Evolutionary conservation across 2,797 vertebrate genomes (phyloP).

Genomic region (Ataeniobius toweri): DNA sequence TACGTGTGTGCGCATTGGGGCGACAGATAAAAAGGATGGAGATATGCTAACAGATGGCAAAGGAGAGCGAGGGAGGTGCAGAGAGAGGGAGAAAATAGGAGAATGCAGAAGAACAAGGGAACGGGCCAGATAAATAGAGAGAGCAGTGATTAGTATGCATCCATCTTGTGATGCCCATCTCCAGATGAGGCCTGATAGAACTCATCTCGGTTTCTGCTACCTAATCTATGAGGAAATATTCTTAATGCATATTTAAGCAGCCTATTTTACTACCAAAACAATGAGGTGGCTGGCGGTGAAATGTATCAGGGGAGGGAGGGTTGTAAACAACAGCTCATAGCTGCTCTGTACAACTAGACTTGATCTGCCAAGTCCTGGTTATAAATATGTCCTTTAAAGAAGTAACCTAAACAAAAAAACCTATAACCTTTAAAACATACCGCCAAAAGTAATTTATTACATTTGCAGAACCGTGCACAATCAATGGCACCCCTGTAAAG

Average conservation of each 20-base stretch:
- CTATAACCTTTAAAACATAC: conserved; percentile 5
- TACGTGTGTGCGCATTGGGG: conserved; percentile 21
- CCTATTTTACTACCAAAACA: conserved; percentile 56
- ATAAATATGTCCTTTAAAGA: conserved; percentile 5
- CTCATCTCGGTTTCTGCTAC: conserved; percentile 25
- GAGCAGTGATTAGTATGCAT: conserved; percentile 57
- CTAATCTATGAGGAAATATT: conserved; percentile 48
- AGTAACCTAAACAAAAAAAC: conserved; percentile 8
- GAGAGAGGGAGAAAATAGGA: conserved; percentile 29
- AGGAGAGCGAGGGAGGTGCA: conserved; percentile 45
- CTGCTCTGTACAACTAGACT: conserved; percentile 28
- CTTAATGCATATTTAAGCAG: conserved; percentile 62
- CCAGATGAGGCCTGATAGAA: conserved; percentile 38
- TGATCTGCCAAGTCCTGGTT: conserved; percentile 5
- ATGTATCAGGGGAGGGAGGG: conserved; percentile 31
- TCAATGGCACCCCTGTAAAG: background rate
- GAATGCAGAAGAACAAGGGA: conserved; percentile 41
- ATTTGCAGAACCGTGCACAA: background rate
- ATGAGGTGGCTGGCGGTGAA: conserved; percentile 13
- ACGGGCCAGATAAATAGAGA: conserved; percentile 36
- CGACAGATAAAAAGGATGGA: conserved; percentile 64
- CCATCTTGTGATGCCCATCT: conserved; percentile 37
- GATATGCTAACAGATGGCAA: conserved; percentile 67
- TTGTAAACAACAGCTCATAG: conserved; percentile 41
- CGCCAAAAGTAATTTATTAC: background rate